These are phyloP conservation scores for Garra rufa DNA, from an alignment of 2,113 vertebrate genomes.

Conservation along the genomic window DNA sequence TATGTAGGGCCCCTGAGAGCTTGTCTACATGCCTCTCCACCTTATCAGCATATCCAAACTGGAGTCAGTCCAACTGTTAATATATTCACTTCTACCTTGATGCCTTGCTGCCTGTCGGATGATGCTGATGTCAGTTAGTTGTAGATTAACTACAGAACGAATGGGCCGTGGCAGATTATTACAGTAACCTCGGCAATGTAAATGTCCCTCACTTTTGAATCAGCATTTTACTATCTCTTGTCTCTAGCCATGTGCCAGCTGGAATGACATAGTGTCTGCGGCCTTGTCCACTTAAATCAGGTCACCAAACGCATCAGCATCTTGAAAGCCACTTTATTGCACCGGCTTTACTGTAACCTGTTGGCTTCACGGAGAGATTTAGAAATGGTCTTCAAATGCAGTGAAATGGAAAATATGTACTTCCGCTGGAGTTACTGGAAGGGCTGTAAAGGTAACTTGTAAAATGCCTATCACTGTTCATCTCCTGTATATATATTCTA, in stretches of 20 bases:
- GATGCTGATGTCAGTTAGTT: constrained; percentile 44
- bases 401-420: constrained; percentile 7
- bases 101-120: constrained; percentile 12
- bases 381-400: constrained; percentile 3
- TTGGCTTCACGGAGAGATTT: not conserved
- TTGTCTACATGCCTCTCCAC: not conserved
- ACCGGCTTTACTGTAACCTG: constrained; percentile 1
- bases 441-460: not conserved
- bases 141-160: constrained; percentile 52
- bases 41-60: constrained; percentile 8
- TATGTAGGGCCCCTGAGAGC: not conserved
- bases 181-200: constrained; percentile 43
- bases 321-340: constrained; percentile 34
- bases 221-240: constrained; percentile 58
- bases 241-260: constrained; percentile 45
- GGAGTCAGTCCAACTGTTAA: not conserved
- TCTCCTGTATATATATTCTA: not conserved
- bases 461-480: not conserved
- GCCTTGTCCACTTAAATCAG: constrained; percentile 44
- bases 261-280: constrained; percentile 37
- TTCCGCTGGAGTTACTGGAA: not conserved
- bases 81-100: not conserved
- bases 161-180: constrained; percentile 15
- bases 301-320: constrained; percentile 30
- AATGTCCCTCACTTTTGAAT: constrained; percentile 55